Percentiles rank a stretch among this genome's conserved stretches.
phyloP scores from a whole-genome alignment of 1,140 invertebrate genomes.

The Onthophagus taurus region DNA sequence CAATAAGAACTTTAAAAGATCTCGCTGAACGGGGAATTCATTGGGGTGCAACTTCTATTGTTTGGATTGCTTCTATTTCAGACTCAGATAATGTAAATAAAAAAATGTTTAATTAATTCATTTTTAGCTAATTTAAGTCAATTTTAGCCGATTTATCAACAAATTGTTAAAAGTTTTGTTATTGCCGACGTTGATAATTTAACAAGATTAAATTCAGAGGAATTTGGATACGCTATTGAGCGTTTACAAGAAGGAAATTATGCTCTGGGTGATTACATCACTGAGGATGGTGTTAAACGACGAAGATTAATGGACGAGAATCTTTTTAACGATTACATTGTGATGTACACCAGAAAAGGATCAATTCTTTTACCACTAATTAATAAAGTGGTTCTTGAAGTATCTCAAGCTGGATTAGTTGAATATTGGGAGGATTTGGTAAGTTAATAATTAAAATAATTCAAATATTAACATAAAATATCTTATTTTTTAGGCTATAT shows the following conservation, averaged over 20 bases:
- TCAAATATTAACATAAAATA: background rate
- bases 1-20: background rate
- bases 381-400: constrained; percentile 24
- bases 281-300: constrained; percentile 40
- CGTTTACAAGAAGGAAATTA: constrained; percentile 38
- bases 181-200: background rate
- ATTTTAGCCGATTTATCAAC: constrained; percentile 1
- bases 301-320: constrained; percentile 45
- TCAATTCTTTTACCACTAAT: constrained; percentile 36
- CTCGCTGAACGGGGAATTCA: background rate
- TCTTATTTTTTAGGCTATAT: background rate
- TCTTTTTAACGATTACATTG: constrained; percentile 47
- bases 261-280: constrained; percentile 47
- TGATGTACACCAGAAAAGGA: constrained; percentile 46
- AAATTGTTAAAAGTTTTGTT: background rate
- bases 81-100: constrained; percentile 4
- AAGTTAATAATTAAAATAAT: constrained; percentile 1
- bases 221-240: constrained; percentile 3
- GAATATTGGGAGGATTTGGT: constrained; percentile 31
- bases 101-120: background rate
- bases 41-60: constrained; percentile 8
- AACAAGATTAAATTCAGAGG: background rate
- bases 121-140: constrained; percentile 1
- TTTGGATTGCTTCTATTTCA: constrained; percentile 4
- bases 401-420: constrained; percentile 31